Percentiles rank a stretch among this genome's conserved stretches.
Conservation (phyloP, 1,140 invertebrate species). For the Monochamus saltuarius region DNA sequence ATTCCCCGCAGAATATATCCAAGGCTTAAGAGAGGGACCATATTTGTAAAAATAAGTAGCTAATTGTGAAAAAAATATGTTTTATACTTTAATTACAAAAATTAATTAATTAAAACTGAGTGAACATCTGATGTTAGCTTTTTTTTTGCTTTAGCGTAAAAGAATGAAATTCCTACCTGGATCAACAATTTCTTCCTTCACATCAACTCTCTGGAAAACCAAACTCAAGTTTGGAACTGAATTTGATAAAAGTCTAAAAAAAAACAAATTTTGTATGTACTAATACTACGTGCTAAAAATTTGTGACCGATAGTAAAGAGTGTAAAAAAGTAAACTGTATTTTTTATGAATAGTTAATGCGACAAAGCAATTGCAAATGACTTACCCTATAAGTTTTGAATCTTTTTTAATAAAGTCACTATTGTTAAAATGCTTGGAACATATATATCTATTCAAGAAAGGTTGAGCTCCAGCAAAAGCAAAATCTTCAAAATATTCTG, state of each 20-base stretch:
- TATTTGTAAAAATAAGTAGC: no score
- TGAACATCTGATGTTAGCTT: no score
- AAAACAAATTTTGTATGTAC: background rate
- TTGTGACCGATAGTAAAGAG: background rate
- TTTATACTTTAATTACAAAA: no score
- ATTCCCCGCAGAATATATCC: background rate
- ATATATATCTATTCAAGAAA: slow-evolving; percentile 21
- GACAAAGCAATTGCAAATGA: background rate
- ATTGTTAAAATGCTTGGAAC: slow-evolving; percentile 26
- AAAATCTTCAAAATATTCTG: slow-evolving; percentile 25
- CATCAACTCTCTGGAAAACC: background rate
- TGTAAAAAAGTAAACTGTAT: background rate
- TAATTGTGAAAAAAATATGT: no score
- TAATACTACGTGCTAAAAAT: no score
- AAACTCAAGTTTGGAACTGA: slow-evolving; percentile 1
- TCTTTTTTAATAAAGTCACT: slow-evolving; percentile 16
- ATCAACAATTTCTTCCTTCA: slow-evolving; percentile 7
- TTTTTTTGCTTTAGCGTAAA: no score
- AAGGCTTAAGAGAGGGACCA: background rate
- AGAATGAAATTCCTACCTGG: background rate
- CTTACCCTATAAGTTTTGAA: background rate
- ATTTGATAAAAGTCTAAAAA: background rate
- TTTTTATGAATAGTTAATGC: no score
- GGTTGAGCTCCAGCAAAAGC: slow-evolving; percentile 24
- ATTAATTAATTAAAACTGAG: no score